Percentiles rank a stretch among this genome's conserved stretches.
Evolutionary conservation across 2,797 vertebrate genomes (phyloP).

Genomic region (Gastrophryne carolinensis): DNA sequence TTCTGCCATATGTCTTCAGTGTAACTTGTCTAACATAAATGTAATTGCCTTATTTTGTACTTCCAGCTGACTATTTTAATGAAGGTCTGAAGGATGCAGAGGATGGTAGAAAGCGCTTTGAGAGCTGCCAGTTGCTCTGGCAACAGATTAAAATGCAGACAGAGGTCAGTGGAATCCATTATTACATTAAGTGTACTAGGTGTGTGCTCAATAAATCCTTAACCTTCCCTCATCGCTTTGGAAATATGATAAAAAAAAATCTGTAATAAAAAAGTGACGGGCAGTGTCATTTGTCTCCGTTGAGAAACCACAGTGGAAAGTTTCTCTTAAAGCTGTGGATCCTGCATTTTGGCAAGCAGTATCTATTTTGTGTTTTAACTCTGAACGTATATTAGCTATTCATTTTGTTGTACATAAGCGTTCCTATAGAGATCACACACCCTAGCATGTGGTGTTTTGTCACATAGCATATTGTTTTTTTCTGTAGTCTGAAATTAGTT

Average conservation of each 20-base stretch:
- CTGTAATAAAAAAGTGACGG: neutral
- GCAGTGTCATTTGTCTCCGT: neutral
- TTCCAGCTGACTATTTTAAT: slow-evolving; percentile 74
- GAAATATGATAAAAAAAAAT: neutral
- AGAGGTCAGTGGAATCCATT: slow-evolving; percentile 72
- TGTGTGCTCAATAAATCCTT: neutral
- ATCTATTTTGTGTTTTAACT: too few species aligned
- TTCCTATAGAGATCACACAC: too few species aligned
- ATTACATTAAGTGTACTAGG: neutral
- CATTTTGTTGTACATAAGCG: too few species aligned
- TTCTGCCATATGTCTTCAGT: too few species aligned
- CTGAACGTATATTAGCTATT: too few species aligned
- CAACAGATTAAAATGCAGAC: slow-evolving; percentile 79
- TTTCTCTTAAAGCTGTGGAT: too few species aligned
- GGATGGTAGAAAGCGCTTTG: slow-evolving; percentile 71
- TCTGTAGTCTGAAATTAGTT: too few species aligned
- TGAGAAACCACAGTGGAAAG: neutral
- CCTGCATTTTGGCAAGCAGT: too few species aligned
- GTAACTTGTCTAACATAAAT: neutral
- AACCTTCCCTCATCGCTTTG: neutral
- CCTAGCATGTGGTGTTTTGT: too few species aligned
- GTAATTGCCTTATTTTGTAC: slow-evolving; percentile 40
- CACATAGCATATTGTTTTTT: too few species aligned
- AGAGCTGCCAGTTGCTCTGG: slow-evolving; percentile 81
- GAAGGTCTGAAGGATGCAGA: slow-evolving; percentile 64